A percentile compares a stretch with the other conserved stretches of the same genome.
Conservation (phyloP, 2,888 invertebrate genomes). For the Piscicola geometra region DNA sequence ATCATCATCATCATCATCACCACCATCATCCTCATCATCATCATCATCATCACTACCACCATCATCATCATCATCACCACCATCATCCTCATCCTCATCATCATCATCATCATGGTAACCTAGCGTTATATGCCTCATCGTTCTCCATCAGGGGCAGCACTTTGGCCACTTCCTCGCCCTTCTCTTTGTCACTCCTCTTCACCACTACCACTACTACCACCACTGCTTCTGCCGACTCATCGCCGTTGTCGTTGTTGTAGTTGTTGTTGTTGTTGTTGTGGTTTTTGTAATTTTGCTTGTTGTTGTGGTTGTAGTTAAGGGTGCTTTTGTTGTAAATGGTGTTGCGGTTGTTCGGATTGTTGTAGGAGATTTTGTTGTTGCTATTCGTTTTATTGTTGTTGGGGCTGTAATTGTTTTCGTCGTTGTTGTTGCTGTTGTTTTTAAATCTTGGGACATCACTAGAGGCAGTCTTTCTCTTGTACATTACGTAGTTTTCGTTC, state of each 20-base stretch:
- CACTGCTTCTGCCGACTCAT: background rate
- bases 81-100: constrained; percentile 30
- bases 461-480: too few species aligned
- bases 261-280: background rate
- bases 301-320: background rate
- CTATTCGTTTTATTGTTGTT: background rate
- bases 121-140: background rate
- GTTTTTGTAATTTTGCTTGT: background rate
- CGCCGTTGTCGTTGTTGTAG: background rate
- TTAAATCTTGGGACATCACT: too few species aligned
- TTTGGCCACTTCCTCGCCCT: background rate
- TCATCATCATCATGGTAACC: constrained; percentile 14
- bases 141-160: background rate
- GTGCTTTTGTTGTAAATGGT: too few species aligned
- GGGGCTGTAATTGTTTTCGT: background rate
- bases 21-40: constrained; percentile 31
- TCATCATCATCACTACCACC: constrained; percentile 24
- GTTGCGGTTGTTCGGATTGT: background rate
- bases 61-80: constrained; percentile 11
- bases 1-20: constrained; percentile 28
- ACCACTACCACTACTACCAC: background rate
- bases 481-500: too few species aligned
- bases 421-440: background rate
- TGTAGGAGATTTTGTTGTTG: background rate
- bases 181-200: constrained; percentile 6